Evolutionary conservation across 2,888 invertebrate species (phyloP), one percentile per base, ranked within the genome.

Genomic region (Tetrapedia diversipes): DNA sequence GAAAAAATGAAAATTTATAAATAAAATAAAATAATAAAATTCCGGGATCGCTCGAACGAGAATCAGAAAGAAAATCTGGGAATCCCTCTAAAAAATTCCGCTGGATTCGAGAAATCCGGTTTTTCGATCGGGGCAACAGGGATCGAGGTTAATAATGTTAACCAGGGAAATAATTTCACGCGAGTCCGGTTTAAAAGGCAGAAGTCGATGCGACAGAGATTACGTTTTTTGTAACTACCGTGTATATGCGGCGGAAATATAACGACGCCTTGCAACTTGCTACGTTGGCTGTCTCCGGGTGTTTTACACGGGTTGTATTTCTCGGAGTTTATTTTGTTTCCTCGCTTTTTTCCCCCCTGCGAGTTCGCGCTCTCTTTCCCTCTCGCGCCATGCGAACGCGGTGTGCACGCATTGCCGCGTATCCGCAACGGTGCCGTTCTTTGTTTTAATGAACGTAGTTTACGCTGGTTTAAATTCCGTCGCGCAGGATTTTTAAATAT

Each of bases 371-470:
- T 4, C 8, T 43, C 11, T 24, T 24, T 29, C n/a, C 6, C 45
- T 32, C 11, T 16, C 14, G 29, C 32, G 8, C 63, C 34, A 47
- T 34, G 69, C 47, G 59, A 64, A 64, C 27, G 41, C 65, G 34
- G 65, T 64, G 74, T 71, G 57, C 77, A 78, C 77, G 78, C 78
- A 78, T 77, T 77, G 65, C 60, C 76, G 76, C 76, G 76, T 76
- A 51, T 66, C 77, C 76, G 76, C 77, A 77, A 67, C 78, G 72
- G 59, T 57, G 66, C 67, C 66, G 64, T 78, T 78, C 77, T 77
- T 77, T 78, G 61, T 77, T 78, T 78, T 78, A 78, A 78, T 71
- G 78, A 77, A 71, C 78, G 77, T 78, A 77, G 66, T 78, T 78
- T 78, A 78, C 78, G 78, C 71, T 53, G 76, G 59, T 67, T 78